These are phyloP conservation scores for Sebastes cheni DNA, from an alignment of 2,797 vertebrate genomes.

Conservation along the genomic window DNA sequence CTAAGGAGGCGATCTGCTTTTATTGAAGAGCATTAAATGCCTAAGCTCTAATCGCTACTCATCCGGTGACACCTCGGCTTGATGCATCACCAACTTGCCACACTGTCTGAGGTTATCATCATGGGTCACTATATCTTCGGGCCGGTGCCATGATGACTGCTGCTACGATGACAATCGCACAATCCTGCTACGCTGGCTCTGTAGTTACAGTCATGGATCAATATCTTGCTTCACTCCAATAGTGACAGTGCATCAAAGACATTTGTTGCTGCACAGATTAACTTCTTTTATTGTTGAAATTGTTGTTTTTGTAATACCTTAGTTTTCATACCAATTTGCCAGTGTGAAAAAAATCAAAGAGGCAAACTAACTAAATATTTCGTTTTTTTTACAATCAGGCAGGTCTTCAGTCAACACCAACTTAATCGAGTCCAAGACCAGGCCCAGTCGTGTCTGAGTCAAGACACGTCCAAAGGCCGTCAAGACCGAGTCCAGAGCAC, in stretches of 20 bases:
- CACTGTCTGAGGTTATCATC: not conserved
- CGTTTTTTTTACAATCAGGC: not conserved
- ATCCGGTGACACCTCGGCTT: not conserved
- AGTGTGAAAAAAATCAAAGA: not conserved
- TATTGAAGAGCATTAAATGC: not conserved
- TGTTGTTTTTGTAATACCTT: not conserved
- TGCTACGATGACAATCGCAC: not conserved
- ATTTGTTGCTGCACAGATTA: not conserved
- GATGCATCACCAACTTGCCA: not conserved
- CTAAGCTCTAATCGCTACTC: not conserved
- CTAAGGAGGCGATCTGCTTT: not conserved
- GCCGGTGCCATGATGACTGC: not conserved
- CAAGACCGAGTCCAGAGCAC: not conserved
- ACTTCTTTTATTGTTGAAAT: not conserved
- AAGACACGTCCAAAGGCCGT: not conserved
- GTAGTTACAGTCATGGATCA: not conserved
- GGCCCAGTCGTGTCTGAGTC: not conserved
- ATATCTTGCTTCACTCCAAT: not conserved
- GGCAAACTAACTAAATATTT: not conserved
- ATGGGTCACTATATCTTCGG: not conserved
- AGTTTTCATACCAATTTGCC: not conserved
- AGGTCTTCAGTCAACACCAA: not conserved
- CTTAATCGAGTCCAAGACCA: not conserved
- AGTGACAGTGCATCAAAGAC: not conserved
- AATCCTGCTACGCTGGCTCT: not conserved